A percentile compares a stretch with the other conserved stretches of the same genome.
Conservation (phyloP, 2,888 invertebrate species). For the Camponotus fellah region DNA sequence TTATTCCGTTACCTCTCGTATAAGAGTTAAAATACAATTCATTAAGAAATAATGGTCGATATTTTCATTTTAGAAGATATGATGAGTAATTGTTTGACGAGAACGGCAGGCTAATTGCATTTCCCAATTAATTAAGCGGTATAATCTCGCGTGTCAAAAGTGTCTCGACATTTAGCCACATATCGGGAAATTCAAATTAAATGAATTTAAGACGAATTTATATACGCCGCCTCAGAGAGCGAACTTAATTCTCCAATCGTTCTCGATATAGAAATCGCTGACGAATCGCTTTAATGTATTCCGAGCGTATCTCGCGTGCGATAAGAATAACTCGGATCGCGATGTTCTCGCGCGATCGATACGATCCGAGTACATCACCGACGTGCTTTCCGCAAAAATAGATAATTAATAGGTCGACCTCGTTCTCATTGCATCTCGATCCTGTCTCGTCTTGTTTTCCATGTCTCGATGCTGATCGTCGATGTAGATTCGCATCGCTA, state of each 20-base stretch:
- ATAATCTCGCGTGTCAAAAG: constrained; percentile 23
- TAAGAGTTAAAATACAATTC: constrained; percentile 8
- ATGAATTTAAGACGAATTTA: constrained; percentile 4
- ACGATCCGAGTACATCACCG: constrained; percentile 39
- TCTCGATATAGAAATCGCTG: constrained; percentile 23
- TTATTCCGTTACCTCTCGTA: constrained; percentile 26
- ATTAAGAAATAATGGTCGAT: constrained; percentile 22
- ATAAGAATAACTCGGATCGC: constrained; percentile 33
- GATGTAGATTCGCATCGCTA: constrained; percentile 55
- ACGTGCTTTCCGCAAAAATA: constrained; percentile 46
- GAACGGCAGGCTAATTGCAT: constrained; percentile 10
- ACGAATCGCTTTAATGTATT: constrained; percentile 26
- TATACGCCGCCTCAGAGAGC: not conserved
- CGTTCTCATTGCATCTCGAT: constrained; percentile 50
- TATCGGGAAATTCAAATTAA: constrained; percentile 34
- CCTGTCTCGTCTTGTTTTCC: constrained; percentile 33
- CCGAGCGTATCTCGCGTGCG: not conserved
- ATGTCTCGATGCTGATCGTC: constrained; percentile 48
- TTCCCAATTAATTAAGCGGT: constrained; percentile 16
- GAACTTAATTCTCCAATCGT: constrained; percentile 25
- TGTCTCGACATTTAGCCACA: constrained; percentile 27
- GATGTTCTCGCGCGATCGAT: constrained; percentile 49
- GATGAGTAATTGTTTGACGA: constrained; percentile 7
- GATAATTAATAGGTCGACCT: constrained; percentile 68
- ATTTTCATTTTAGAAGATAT: constrained; percentile 28